A percentile compares a stretch with the other conserved stretches of the same genome.
These are phyloP conservation scores for Ericerus pela DNA, from an alignment of 1,140 invertebrate species.

Conservation along the genomic window DNA sequence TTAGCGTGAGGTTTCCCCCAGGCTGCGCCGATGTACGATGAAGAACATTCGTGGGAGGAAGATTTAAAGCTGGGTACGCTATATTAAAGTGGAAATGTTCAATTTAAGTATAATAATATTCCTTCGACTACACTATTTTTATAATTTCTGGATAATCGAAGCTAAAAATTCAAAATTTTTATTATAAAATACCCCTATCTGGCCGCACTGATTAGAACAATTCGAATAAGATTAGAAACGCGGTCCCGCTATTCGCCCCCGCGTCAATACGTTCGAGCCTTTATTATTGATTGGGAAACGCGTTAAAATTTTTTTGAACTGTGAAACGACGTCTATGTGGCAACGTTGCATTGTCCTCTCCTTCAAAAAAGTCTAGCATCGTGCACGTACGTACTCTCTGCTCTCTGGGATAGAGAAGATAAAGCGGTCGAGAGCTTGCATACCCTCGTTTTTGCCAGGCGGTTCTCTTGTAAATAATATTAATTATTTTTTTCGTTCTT, in stretches of 20 bases:
- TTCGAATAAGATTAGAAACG: background rate
- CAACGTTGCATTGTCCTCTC: background rate
- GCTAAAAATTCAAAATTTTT: too few relatives aligned
- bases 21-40: too few relatives aligned
- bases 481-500: background rate
- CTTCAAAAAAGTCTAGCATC: conserved; percentile 6
- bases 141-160: too few relatives aligned
- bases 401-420: background rate
- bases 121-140: too few relatives aligned
- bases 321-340: conserved; percentile 3
- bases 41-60: too few relatives aligned
- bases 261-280: background rate
- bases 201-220: background rate
- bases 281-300: conserved; percentile 10
- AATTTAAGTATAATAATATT: too few relatives aligned
- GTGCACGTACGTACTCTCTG: too few relatives aligned
- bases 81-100: too few relatives aligned
- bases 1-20: too few relatives aligned
- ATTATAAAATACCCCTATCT: too few relatives aligned
- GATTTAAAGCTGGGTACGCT: too few relatives aligned
- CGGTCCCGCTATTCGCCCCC: background rate
- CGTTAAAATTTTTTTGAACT: conserved; percentile 1
- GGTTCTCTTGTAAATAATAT: conserved; percentile 2
- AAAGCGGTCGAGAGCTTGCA: conserved; percentile 11
- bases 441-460: conserved; percentile 3